Evolutionary conservation across 2,888 invertebrate species (phyloP), one percentile per base, ranked within the genome.

Genomic region (Cynaeus angustus): DNA sequence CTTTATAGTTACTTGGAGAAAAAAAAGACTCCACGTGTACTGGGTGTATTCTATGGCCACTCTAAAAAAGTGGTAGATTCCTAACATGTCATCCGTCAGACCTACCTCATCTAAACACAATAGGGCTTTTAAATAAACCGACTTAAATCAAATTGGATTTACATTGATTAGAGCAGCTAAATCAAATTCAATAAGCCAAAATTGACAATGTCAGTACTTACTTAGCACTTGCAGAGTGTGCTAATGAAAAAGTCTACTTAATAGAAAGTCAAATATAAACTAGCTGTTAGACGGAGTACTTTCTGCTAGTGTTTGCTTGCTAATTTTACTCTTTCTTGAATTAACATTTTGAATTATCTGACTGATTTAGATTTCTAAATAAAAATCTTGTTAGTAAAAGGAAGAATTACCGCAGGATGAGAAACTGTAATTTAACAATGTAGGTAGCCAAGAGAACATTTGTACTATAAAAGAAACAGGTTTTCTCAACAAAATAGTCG

Each of bases 141-240:
- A 45, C 69, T 61, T 70, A 67, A 71, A 72, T 74, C 74, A 71
- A 68, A 74, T 72, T 50, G 74, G 74, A 74, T 73, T 73, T 73
- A 68, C 73, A 73, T 74, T 74, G 74, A 72, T 74, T 74, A 74
- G 65, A 71, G 50, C 68, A 71, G 66, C 38, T 62, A 67, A 69
- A 68, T 70, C 68, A 64, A 67, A 66, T 64, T 53, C 50, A 13
- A 10, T 41, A 10, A 41, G 10, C 6, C 12, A 3, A 41, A 41
- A 41, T 7, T 33, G 33, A 30, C 10, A 4, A 4, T 21, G 21
- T 21, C 21, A 21, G 37, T 26, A 21, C 9, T 1, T 4, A 21
- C 21, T 21, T 21, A 21, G 21, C 21, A 21, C 21, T 4, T n/a
- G n/a, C n/a, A n/a, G n/a, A n/a, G n/a, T n/a, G n/a, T n/a, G n/a